Evolutionary conservation across 2,888 invertebrate genomes (phyloP), one percentile per base, ranked within the genome.

Genomic region (Heliothis peltigera): DNA sequence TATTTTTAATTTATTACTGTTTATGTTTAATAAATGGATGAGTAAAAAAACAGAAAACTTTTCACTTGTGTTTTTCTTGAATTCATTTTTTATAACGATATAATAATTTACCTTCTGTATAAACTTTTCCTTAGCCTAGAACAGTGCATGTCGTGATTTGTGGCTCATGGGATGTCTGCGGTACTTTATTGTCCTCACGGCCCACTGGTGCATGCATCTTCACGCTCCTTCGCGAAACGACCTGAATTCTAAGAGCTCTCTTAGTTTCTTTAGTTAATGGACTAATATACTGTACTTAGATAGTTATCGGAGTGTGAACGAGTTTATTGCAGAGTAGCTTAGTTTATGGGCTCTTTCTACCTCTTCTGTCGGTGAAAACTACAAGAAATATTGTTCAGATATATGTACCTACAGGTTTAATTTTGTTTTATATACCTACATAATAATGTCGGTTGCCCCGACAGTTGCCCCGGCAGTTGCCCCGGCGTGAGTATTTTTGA

Each of bases 181-280:
- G 56, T 77, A 15, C 49, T 73, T 72, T 77, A 73, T 66, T 57
- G 73, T 77, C 53, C 77, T 66, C 44, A 54, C 73, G 47, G 73
- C 54, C 53, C 73, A 60, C 56, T 77, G 56, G 59, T 42, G 77
- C 72, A 57, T 70, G 76, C 71, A 60, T 73, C 77, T 73, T 76
- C 60, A 47, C 49, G 53, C 6, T 19, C 53, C 47, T 54, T 44
- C 57, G 59, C 56, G 48, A 44, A 57, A 48, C 32, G 19, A 7
- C 15, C 48, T 54, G 73, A 77, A 73, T 73, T 73, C 65, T 77
- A 77, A 73, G 39, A 66, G 39, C 53, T 57, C 59, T 48, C 18
- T 15, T 18, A 19, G n/a, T 49, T 44, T 25, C 4, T 15, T 55
- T 48, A 8, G 19, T 54, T 43, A 52, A 15, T 44, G 1, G 17